Conservation (phyloP, 2,888 invertebrate genomes). For the Abrostola triplasia region DNA sequence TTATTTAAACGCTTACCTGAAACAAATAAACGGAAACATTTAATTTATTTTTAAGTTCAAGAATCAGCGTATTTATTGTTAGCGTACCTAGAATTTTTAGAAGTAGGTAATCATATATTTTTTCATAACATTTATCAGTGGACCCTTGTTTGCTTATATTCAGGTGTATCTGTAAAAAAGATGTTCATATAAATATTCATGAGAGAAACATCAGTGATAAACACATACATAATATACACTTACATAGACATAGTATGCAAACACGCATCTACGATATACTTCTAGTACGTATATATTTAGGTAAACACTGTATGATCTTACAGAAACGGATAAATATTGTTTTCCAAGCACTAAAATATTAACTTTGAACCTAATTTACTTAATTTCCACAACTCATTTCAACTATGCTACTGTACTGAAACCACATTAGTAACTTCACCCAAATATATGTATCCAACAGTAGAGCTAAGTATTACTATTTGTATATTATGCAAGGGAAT, state of each 20-base stretch:
- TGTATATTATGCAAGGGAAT: slow-evolving; percentile 10
- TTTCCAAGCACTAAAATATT: neutral
- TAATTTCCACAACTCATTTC: slow-evolving; percentile 3
- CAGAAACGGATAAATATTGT: neutral
- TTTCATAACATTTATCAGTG: too few species aligned
- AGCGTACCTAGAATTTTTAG: neutral
- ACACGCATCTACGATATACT: too few species aligned
- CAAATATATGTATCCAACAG: slow-evolving; percentile 1
- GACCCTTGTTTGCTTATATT: too few species aligned
- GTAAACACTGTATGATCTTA: too few species aligned
- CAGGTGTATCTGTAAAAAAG: too few species aligned
- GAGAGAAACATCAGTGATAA: too few species aligned
- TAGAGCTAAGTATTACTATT: neutral
- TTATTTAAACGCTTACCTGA: slow-evolving; percentile 68
- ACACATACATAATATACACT: too few species aligned
- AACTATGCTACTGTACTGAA: neutral
- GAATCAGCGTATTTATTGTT: slow-evolving; percentile 15
- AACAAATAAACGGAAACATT: slow-evolving; percentile 61
- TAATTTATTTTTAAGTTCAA: slow-evolving; percentile 40
- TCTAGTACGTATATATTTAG: too few species aligned
- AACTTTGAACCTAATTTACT: neutral
- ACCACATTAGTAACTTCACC: slow-evolving; percentile 2
- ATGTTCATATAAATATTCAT: too few species aligned
- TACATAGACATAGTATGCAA: too few species aligned
- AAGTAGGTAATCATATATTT: too few species aligned